phyloP scores from a whole-genome alignment of 2,797 vertebrate genomes.

The Phylloscopus collybita region DNA sequence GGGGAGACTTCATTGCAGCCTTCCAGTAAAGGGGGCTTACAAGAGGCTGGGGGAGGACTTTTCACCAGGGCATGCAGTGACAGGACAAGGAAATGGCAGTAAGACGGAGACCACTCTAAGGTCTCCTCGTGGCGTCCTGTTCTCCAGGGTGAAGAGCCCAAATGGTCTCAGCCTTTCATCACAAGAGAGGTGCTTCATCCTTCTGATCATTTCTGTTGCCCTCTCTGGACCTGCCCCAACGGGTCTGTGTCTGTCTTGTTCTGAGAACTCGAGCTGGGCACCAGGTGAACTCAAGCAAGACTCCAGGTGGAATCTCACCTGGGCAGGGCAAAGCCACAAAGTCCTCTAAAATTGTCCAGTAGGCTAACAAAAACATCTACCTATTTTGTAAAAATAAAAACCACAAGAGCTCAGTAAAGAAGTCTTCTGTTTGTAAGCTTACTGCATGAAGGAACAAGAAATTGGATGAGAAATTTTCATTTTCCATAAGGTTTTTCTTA shows the following conservation, averaged over 20 bases:
- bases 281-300: not conserved
- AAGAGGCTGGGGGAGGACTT: not conserved
- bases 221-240: not conserved
- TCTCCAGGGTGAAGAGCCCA: not conserved
- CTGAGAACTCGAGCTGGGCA: fast-evolving
- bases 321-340: not conserved
- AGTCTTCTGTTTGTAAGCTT: not conserved
- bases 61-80: not conserved
- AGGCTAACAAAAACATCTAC: not conserved
- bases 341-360: not conserved
- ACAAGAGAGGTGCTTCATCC: not conserved
- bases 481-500: not conserved
- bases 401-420: not conserved
- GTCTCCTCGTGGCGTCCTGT: fast-evolving
- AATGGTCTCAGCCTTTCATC: not conserved
- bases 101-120: not conserved
- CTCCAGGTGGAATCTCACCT: not conserved
- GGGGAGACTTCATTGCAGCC: not conserved
- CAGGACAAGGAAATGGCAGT: fast-evolving
- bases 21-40: not conserved
- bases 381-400: not conserved
- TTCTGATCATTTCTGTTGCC: not conserved
- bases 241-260: not conserved
- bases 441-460: not conserved
- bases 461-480: not conserved